A percentile compares a stretch with the other conserved stretches of the same genome.
Conservation (phyloP, 2,888 invertebrate species). For the Colletes collaris region DNA sequence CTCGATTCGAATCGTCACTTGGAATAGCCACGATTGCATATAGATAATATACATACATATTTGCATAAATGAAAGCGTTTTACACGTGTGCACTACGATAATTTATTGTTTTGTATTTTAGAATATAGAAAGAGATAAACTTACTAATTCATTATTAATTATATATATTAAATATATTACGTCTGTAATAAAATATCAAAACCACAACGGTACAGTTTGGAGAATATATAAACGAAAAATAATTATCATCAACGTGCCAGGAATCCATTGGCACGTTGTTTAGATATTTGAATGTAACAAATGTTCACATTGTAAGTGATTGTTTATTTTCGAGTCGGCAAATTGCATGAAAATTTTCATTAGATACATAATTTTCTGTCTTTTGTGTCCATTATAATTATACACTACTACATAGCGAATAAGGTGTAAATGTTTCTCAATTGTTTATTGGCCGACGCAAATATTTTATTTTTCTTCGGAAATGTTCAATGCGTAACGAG, state of each 20-base stretch:
- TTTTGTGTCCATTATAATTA: slow-evolving; percentile 15
- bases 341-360: slow-evolving; percentile 16
- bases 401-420: slow-evolving; percentile 23
- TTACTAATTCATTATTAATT: slow-evolving; percentile 70
- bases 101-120: slow-evolving; percentile 78
- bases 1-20: slow-evolving; percentile 75
- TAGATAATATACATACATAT: slow-evolving; percentile 59
- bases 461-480: slow-evolving; percentile 31
- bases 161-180: slow-evolving; percentile 31
- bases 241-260: slow-evolving; percentile 45
- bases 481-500: neutral
- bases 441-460: slow-evolving; percentile 26
- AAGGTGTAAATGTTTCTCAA: slow-evolving; percentile 33
- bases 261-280: slow-evolving; percentile 25
- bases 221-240: neutral
- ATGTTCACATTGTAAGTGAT: slow-evolving; percentile 16
- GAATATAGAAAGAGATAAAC: slow-evolving; percentile 64
- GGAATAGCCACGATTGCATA: slow-evolving; percentile 64
- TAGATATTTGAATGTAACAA: neutral
- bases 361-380: neutral
- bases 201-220: slow-evolving; percentile 37
- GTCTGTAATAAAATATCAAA: slow-evolving; percentile 58
- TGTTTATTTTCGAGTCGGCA: slow-evolving; percentile 25
- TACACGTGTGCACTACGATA: slow-evolving; percentile 69
- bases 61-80: slow-evolving; percentile 51